Base-by-base conservation (phyloP, 2,797 vertebrate species). In the Diceros bicornis region DNA sequence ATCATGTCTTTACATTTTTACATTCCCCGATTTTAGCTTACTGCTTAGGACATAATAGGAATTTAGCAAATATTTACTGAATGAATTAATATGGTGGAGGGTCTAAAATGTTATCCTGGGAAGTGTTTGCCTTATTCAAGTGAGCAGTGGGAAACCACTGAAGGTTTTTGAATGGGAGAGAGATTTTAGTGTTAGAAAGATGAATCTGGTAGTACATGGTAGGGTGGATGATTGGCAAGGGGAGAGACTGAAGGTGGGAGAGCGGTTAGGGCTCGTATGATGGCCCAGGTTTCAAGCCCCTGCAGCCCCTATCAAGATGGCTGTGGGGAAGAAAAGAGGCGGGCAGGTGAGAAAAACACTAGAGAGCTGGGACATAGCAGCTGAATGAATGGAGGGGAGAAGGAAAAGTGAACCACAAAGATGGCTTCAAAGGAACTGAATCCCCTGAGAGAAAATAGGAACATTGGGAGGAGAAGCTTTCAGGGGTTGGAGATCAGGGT, bases 31-130 rank as follows among this genome's bases (percentile, higher is more conserved):
- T 92, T 87, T 90, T 93, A 72, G 62, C 41, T 50, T 59, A 72
- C n/a, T 57, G 57, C 23, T n/a, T 44, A 34, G 44, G 9, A 61
- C 41, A 18, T 75, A 68, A 27, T 14, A 66, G 34, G 23, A 44
- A 96, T 68, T 96, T 57, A n/a, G 71, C 78, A 81, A 86, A 66
- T 91, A 27, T 57, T 94, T 95, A 37, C 32, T 12, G 2, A 64
- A 69, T 83, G 52, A 75, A n/a, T 55, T 69, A 83, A 74, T 71
- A 68, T 50, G 44, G 29, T 72, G 41, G 55, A 69, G 29, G 37
- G 20, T 81, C 85, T 96, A 79, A 74, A 78, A 74, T 79, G 37
- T 72, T 79, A 61, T 37, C 25, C 41, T 85, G n/a, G 64, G 37
- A 83, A 44, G n/a, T 75, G 57, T 78, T 86, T 79, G n/a, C n/a